Conservation (phyloP, 2,888 invertebrate species). For the Epistrophe grossulariae region DNA sequence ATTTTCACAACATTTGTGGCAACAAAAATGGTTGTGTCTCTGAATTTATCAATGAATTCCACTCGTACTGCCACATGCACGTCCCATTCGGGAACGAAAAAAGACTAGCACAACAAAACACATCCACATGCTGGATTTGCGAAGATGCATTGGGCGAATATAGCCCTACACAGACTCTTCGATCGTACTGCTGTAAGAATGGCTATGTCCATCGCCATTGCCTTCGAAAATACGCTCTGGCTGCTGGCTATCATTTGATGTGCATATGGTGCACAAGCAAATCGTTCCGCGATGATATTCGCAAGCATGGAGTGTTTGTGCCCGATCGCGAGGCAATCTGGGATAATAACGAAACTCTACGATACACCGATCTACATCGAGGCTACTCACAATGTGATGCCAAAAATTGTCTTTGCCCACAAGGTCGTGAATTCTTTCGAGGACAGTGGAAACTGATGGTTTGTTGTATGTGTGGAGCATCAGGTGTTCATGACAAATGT, state of each 20-base stretch:
- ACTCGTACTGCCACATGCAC: conserved; percentile 79
- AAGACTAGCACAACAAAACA: conserved; percentile 51
- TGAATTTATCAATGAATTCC: conserved; percentile 78
- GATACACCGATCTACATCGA: conserved; percentile 89
- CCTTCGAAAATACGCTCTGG: conserved; percentile 80
- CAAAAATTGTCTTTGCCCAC: conserved; percentile 86
- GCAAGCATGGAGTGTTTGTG: conserved; percentile 80
- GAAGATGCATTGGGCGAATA: conserved; percentile 62
- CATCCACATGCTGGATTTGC: conserved; percentile 79
- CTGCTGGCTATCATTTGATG: conserved; percentile 81
- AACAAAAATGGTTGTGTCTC: conserved; percentile 77
- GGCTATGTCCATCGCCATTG: conserved; percentile 80
- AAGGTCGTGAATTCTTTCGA: conserved; percentile 84
- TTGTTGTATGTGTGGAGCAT: conserved; percentile 54
- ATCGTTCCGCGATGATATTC: conserved; percentile 79
- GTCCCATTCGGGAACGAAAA: conserved; percentile 77
- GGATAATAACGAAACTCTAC: conserved; percentile 88
- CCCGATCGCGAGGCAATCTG: conserved; percentile 90
- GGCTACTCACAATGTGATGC: conserved; percentile 87
- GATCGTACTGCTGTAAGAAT: conserved; percentile 79
- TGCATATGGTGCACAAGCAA: conserved; percentile 81
- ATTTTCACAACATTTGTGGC: conserved; percentile 80
- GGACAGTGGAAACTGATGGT: conserved; percentile 51
- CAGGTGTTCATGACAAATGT: conserved; percentile 58
- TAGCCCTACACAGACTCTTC: conserved; percentile 73